A percentile compares a stretch with the other conserved stretches of the same genome.
Conservation (phyloP, 64 coral and sea anemone genomes). For the Exaiptasia diaphana region DNA sequence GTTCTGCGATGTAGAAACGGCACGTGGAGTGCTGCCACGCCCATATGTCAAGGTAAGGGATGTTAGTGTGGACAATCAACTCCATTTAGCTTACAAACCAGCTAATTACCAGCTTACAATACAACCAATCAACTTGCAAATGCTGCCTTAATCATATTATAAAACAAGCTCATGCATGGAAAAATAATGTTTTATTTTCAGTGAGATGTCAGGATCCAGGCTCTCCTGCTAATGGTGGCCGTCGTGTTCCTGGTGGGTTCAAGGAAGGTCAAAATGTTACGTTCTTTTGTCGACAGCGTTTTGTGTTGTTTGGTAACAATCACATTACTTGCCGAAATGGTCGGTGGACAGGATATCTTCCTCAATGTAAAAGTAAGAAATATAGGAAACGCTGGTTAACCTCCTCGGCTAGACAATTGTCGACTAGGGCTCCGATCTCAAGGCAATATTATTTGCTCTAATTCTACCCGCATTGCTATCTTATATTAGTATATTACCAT, state of each 20-base stretch:
- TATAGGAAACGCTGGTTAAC: no score
- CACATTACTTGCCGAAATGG: constrained; percentile 33
- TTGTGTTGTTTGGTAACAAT: background rate
- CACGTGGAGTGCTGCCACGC: constrained; percentile 33
- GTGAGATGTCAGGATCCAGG: background rate
- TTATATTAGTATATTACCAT: no score
- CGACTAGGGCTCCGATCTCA: no score
- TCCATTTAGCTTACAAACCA: background rate
- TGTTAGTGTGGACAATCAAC: background rate
- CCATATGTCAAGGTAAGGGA: constrained; percentile 54
- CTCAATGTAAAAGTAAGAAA: no score
- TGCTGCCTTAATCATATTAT: background rate
- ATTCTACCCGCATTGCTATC: no score
- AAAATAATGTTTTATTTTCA: background rate
- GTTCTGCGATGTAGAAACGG: constrained; percentile 40
- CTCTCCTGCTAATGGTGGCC: background rate
- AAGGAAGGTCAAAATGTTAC: background rate
- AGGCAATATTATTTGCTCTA: no score
- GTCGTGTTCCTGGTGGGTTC: background rate
- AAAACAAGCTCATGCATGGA: background rate
- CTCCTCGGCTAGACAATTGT: no score
- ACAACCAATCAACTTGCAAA: background rate
- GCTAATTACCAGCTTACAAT: background rate
- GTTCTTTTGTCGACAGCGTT: constrained; percentile 9
- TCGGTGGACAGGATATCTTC: background rate